A percentile compares a stretch with the other conserved stretches of the same genome.
Evolutionary conservation across 2,888 invertebrate genomes (phyloP).

Genomic region (Meghimatium bilineatum): DNA sequence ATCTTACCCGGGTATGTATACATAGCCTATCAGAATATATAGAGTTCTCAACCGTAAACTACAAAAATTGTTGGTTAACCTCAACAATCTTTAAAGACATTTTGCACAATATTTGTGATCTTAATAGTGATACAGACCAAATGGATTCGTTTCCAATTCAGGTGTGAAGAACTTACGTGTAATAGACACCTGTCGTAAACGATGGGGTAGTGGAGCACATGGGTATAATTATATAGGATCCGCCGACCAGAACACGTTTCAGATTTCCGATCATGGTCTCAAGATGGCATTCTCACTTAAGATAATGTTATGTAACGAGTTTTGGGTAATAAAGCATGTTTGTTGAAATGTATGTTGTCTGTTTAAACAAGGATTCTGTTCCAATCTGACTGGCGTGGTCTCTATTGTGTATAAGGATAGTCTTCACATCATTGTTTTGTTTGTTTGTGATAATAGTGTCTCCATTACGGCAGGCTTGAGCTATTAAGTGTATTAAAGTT

Average conservation of each 20-base stretch:
- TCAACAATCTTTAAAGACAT: background rate
- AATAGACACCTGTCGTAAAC: conserved; percentile 20
- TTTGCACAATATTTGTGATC: background rate
- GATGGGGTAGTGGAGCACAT: background rate
- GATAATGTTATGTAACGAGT: background rate
- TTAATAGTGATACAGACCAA: background rate
- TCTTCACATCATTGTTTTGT: no score
- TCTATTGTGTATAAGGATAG: no score
- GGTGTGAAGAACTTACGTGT: background rate
- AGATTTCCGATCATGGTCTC: background rate
- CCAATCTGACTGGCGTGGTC: no score
- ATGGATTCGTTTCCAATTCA: background rate
- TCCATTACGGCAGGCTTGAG: no score
- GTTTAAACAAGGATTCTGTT: no score
- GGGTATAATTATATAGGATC: conserved; percentile 4
- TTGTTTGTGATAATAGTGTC: no score
- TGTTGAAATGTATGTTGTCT: background rate
- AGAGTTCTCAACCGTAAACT: background rate
- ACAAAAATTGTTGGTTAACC: background rate
- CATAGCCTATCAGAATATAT: background rate
- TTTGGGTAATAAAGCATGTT: no score
- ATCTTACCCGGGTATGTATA: background rate
- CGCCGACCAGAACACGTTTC: background rate
- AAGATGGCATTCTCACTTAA: no score
- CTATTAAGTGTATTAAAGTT: no score